These are phyloP conservation scores for Turdus rufiventris DNA, from an alignment of 2,113 vertebrate genomes.

Conservation along the genomic window DNA sequence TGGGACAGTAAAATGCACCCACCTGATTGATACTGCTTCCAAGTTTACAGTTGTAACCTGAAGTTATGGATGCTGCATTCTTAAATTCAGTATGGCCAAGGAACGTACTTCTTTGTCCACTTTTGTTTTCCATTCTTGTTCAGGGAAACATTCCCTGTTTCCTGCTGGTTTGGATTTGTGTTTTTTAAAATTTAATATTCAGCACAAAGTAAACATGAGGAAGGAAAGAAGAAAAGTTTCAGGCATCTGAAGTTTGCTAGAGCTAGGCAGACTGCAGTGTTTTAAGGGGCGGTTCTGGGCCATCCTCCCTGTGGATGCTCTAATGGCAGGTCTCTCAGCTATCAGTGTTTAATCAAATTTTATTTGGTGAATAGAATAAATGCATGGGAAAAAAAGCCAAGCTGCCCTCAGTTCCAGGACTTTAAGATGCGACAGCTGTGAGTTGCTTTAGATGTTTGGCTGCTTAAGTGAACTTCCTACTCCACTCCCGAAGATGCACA, in stretches of 20 bases:
- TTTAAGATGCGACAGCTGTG: neutral
- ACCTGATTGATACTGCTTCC: neutral
- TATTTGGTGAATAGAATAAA: neutral
- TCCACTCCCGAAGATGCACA: neutral
- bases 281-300: neutral
- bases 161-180: neutral
- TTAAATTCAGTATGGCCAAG: neutral
- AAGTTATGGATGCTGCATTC: neutral
- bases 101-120: neutral
- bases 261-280: neutral
- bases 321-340: neutral
- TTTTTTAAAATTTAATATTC: neutral
- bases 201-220: neutral
- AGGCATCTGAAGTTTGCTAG: neutral
- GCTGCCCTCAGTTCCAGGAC: neutral
- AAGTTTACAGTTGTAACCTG: neutral
- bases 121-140: neutral
- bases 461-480: neutral
- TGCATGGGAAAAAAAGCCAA: neutral
- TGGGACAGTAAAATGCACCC: neutral
- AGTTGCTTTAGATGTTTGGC: neutral
- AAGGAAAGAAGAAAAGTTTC: neutral
- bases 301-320: neutral
- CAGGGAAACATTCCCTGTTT: neutral
- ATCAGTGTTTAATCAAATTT: neutral